Evolutionary conservation across 2,888 invertebrate species (phyloP).

Genomic region (Amphipoea oculea): DNA sequence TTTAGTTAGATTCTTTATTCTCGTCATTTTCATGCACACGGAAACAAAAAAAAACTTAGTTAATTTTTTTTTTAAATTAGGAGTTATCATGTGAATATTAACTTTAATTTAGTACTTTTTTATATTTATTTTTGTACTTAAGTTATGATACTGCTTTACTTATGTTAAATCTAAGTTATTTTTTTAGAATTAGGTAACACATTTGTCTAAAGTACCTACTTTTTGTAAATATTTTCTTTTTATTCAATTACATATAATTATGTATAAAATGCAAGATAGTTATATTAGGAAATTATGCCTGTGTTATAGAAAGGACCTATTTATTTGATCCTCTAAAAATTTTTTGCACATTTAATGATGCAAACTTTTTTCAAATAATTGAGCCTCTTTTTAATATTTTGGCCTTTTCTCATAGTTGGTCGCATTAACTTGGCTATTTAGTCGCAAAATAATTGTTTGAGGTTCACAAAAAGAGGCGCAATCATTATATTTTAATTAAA

Average conservation of each 20-base stretch:
- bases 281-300: not conserved
- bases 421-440: not conserved
- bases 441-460: not conserved
- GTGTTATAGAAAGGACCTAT: not conserved
- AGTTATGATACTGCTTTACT: constrained; percentile 29
- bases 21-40: not conserved
- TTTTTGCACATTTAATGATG: not conserved
- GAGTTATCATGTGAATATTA: constrained; percentile 41
- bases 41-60: not conserved
- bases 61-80: not conserved
- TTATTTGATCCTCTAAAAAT: not conserved
- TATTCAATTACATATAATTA: not conserved
- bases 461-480: not conserved
- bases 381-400: not conserved
- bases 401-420: not conserved
- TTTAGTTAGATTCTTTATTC: not conserved
- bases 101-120: constrained; percentile 30
- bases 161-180: constrained; percentile 38
- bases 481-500: not conserved
- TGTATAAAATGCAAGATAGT: not conserved
- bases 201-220: not conserved
- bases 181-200: not conserved
- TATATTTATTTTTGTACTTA: constrained; percentile 61
- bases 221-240: constrained; percentile 16
- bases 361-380: not conserved